These are phyloP conservation scores for Semaprochilodus insignis DNA, from an alignment of 2,797 vertebrate genomes.

Conservation along the genomic window DNA sequence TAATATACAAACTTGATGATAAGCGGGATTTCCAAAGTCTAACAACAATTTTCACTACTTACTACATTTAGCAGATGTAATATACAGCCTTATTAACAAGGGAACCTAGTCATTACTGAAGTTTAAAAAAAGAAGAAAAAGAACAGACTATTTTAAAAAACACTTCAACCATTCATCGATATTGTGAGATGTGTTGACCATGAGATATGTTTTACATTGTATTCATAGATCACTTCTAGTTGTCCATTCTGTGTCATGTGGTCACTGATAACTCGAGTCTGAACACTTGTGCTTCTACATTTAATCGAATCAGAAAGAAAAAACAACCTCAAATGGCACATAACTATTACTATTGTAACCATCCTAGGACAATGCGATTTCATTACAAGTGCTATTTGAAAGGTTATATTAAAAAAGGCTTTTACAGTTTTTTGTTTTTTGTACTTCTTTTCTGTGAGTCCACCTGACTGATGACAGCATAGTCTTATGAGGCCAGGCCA, in stretches of 20 bases:
- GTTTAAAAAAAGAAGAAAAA: conserved; percentile 64
- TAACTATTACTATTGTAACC: conserved; percentile 38
- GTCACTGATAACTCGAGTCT: conserved; percentile 87
- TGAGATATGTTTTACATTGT: conserved; percentile 42
- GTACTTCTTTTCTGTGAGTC: neutral
- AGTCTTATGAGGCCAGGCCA: too few species aligned
- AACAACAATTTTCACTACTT: conserved; percentile 84
- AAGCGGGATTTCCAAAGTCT: conserved; percentile 78
- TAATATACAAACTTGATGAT: conserved; percentile 85
- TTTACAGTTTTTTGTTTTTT: neutral
- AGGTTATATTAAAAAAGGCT: conserved; percentile 4
- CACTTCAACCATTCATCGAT: conserved; percentile 52
- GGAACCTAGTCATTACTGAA: conserved; percentile 69
- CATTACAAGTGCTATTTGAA: neutral
- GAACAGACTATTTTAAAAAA: conserved; percentile 64
- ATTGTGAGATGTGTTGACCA: conserved; percentile 33
- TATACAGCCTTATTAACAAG: conserved; percentile 79
- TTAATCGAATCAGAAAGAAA: conserved; percentile 78
- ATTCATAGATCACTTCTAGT: conserved; percentile 10
- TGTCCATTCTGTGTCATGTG: conserved; percentile 75
- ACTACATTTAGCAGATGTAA: conserved; percentile 85
- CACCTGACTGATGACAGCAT: neutral
- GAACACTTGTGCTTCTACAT: conserved; percentile 91
- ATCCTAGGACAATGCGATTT: neutral
- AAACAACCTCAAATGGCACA: conserved; percentile 64